Percentiles rank a stretch among this genome's conserved stretches.
phyloP scores from a whole-genome alignment of 2,113 vertebrate species.

The Anguilla rostrata region DNA sequence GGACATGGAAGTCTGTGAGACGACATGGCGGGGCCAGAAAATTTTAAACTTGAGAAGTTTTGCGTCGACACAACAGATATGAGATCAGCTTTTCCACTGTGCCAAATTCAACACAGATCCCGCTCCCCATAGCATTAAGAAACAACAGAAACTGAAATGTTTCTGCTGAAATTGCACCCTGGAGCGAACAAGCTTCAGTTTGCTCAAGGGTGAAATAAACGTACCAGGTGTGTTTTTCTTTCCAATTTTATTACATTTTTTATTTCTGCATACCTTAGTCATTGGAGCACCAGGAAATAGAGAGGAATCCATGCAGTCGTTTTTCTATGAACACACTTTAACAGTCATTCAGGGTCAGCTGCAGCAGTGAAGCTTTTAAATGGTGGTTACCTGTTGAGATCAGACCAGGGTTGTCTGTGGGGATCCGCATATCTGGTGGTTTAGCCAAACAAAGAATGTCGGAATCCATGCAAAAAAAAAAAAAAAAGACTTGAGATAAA shows the following conservation, averaged over 20 bases:
- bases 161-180: not conserved
- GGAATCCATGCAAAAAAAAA: no score
- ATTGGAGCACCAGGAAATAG: not conserved
- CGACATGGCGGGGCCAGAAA: no score
- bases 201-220: constrained; percentile 10
- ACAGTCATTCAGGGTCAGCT: constrained; percentile 3
- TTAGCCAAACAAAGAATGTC: no score
- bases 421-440: not conserved
- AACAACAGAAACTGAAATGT: not conserved
- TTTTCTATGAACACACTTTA: not conserved
- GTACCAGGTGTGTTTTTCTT: not conserved
- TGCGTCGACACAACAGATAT: not conserved
- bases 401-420: not conserved
- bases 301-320: not conserved
- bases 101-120: not conserved
- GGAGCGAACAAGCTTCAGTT: not conserved
- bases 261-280: constrained; percentile 15
- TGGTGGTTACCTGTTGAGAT: no score
- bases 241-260: not conserved
- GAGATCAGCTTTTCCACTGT: not conserved
- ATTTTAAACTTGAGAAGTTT: no score
- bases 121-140: not conserved
- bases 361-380: not conserved
- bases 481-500: no score
- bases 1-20: no score